phyloP scores from a whole-genome alignment of 2,888 invertebrate genomes.

The Drosophila recens region DNA sequence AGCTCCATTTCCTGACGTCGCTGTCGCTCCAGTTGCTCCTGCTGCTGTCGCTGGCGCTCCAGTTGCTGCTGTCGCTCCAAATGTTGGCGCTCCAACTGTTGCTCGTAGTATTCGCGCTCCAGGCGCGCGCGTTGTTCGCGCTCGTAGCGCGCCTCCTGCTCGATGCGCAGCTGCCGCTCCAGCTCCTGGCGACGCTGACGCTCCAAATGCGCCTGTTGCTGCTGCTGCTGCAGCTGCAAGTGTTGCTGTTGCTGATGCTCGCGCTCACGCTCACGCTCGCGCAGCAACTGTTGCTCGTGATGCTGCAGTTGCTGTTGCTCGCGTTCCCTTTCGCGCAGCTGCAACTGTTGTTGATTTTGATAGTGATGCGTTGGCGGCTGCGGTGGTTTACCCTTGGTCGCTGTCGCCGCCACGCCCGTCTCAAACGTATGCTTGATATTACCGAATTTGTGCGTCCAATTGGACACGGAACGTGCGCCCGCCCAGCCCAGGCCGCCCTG shows the following conservation, averaged over 20 bases:
- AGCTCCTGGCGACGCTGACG: constrained; percentile 84
- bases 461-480: constrained; percentile 86
- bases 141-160: constrained; percentile 72
- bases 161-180: constrained; percentile 67
- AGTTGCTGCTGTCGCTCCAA: constrained; percentile 66
- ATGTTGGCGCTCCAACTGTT: constrained; percentile 73
- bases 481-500: constrained; percentile 84
- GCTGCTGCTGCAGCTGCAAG: constrained; percentile 42
- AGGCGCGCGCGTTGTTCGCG: constrained; percentile 79
- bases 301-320: constrained; percentile 49
- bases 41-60: constrained; percentile 67
- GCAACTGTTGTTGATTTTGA: constrained; percentile 29
- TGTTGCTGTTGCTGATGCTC: constrained; percentile 42
- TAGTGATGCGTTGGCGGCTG: constrained; percentile 82
- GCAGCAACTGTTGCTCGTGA: constrained; percentile 24
- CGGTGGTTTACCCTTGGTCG: constrained; percentile 84
- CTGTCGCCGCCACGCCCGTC: constrained; percentile 78
- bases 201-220: constrained; percentile 65
- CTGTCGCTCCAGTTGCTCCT: constrained; percentile 83
- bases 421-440: constrained; percentile 94
- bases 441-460: constrained; percentile 94
- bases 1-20: constrained; percentile 79
- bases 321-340: constrained; percentile 60
- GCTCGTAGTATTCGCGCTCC: constrained; percentile 84
- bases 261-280: constrained; percentile 22